These are phyloP conservation scores for Cardiocondyla obscurior DNA, from an alignment of 1,140 invertebrate species.

Conservation along the genomic window DNA sequence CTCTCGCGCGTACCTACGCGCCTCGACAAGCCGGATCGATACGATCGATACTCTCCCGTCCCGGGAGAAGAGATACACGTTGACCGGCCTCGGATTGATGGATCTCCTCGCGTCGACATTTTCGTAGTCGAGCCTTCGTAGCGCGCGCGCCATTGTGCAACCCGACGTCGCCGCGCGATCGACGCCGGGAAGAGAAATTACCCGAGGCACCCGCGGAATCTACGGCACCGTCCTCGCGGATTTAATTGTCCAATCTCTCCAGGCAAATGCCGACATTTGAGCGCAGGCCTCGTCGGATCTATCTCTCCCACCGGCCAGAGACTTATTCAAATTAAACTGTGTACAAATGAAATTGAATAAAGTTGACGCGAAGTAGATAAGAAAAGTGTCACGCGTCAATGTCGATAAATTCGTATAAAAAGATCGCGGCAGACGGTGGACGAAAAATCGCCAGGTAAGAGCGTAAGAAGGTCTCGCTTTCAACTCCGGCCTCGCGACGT, in stretches of 20 bases:
- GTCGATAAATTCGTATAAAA: background rate
- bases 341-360: background rate
- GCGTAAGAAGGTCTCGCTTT: background rate
- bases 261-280: background rate
- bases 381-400: background rate
- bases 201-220: background rate
- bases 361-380: background rate
- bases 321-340: background rate
- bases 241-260: slow-evolving; percentile 23
- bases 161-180: slow-evolving; percentile 28
- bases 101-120: slow-evolving; percentile 72
- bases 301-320: background rate
- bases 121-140: slow-evolving; percentile 67
- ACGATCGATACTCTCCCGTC: slow-evolving; percentile 69
- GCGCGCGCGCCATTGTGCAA: slow-evolving; percentile 61
- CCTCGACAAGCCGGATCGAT: slow-evolving; percentile 67
- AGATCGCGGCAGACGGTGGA: background rate
- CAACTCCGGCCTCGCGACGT: background rate
- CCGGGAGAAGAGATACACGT: slow-evolving; percentile 41
- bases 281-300: background rate
- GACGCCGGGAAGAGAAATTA: background rate
- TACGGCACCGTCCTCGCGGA: background rate
- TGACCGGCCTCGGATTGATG: slow-evolving; percentile 71
- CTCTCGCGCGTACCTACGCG: slow-evolving; percentile 62
- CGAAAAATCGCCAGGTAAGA: background rate